These are phyloP conservation scores for Pomatostomus ruficeps DNA, from an alignment of 2,113 vertebrate species.

Conservation along the genomic window DNA sequence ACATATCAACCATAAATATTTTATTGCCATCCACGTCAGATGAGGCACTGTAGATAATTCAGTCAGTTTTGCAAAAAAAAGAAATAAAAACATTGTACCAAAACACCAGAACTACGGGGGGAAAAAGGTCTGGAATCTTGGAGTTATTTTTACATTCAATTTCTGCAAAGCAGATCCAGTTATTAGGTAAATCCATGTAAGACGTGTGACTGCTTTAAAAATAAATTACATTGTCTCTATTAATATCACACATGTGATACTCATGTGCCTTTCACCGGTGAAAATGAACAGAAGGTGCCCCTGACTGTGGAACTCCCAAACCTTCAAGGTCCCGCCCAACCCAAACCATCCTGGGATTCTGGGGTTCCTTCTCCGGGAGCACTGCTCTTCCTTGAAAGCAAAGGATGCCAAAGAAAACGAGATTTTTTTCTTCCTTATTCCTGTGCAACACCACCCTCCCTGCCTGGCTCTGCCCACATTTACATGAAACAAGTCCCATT, in stretches of 20 bases:
- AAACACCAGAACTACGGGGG: background rate
- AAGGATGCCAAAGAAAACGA: background rate
- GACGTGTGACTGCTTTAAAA: background rate
- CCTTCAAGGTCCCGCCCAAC: background rate
- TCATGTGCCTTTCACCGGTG: background rate
- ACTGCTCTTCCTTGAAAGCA: background rate
- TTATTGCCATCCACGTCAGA: background rate
- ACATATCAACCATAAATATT: background rate
- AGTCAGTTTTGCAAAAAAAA: background rate
- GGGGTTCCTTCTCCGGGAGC: background rate
- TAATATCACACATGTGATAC: too few species aligned
- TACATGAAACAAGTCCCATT: background rate
- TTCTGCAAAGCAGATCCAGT: background rate
- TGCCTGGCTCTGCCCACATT: background rate
- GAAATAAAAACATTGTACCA: background rate
- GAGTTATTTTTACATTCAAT: background rate
- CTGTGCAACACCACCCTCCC: background rate
- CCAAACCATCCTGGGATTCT: background rate
- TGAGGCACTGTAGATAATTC: background rate
- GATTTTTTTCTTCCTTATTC: background rate
- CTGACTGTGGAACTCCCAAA: background rate
- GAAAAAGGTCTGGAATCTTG: background rate
- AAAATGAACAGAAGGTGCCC: background rate
- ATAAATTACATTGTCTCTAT: background rate
- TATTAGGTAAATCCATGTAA: background rate